phyloP scores from a whole-genome alignment of 2,113 vertebrate genomes.

The Perca schrenkii region DNA sequence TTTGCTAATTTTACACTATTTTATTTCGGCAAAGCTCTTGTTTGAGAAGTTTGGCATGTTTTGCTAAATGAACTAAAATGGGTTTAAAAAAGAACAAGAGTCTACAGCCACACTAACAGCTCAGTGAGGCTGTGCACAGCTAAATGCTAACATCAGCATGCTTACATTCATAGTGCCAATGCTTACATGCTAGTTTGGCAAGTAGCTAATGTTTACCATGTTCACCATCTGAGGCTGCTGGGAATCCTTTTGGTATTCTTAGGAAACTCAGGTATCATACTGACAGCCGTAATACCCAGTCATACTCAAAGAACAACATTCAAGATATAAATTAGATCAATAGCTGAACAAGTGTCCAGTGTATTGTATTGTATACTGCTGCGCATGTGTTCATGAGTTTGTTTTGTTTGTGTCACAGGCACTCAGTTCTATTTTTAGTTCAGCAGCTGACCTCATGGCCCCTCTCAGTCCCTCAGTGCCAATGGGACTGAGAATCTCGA shows the following conservation, averaged over 20 bases:
- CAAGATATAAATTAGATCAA: slow-evolving; percentile 10
- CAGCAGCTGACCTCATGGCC: slow-evolving; percentile 66
- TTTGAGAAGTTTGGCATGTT: neutral
- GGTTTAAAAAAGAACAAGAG: neutral
- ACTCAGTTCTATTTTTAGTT: slow-evolving; percentile 79
- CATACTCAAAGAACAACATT: neutral
- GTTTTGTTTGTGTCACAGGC: slow-evolving; percentile 64
- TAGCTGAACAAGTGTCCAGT: slow-evolving; percentile 14
- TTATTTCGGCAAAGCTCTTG: neutral
- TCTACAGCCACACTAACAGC: neutral
- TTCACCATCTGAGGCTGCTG: neutral
- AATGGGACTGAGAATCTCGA: slow-evolving; percentile 66
- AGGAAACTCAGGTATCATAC: neutral
- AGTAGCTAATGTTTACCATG: neutral
- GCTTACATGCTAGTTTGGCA: neutral
- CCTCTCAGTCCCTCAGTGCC: slow-evolving; percentile 63
- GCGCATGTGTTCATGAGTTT: slow-evolving; percentile 40
- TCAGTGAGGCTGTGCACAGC: neutral
- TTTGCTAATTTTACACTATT: neutral
- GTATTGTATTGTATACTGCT: slow-evolving; percentile 3
- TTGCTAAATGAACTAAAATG: neutral
- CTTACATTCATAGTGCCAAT: neutral
- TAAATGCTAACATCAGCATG: neutral
- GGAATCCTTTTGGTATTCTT: neutral
- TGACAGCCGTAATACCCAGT: neutral